Evolutionary conservation across 1,140 invertebrate species (phyloP).

Genomic region (Lasioglossum baleicum): DNA sequence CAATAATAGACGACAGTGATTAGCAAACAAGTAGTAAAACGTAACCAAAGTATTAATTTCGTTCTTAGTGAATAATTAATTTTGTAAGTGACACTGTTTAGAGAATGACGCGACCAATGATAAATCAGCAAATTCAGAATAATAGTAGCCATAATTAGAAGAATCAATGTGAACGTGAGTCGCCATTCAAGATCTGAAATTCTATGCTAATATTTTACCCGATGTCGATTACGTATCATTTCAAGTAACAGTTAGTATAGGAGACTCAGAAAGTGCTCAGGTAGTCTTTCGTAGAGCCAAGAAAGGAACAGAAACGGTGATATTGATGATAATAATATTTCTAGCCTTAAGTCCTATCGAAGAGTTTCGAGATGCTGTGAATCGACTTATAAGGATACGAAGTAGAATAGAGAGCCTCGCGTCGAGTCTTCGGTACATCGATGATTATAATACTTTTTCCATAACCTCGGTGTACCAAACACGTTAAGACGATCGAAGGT

Average conservation of each 20-base stretch:
- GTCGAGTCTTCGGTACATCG: neutral
- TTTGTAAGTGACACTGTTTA: no score
- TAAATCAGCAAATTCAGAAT: no score
- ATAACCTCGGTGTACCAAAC: no score
- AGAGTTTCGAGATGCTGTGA: neutral
- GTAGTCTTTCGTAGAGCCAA: neutral
- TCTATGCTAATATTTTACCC: neutral
- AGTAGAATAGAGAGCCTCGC: conserved; percentile 8
- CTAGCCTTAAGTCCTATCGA: neutral
- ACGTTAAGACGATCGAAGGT: neutral
- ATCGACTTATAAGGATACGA: neutral
- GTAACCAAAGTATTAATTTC: no score
- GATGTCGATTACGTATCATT: neutral
- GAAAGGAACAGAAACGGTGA: neutral
- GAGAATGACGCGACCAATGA: no score
- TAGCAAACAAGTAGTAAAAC: no score
- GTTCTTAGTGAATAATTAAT: no score
- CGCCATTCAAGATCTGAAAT: conserved; percentile 26
- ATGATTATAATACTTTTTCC: neutral
- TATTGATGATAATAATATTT: conserved; percentile 21
- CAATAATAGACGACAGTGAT: no score
- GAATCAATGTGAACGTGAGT: neutral
- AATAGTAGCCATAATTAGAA: no score
- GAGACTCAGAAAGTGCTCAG: neutral
- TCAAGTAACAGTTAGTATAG: neutral